phyloP scores from a whole-genome alignment of 2,113 vertebrate species.

The Callocephalon fimbriatum region DNA sequence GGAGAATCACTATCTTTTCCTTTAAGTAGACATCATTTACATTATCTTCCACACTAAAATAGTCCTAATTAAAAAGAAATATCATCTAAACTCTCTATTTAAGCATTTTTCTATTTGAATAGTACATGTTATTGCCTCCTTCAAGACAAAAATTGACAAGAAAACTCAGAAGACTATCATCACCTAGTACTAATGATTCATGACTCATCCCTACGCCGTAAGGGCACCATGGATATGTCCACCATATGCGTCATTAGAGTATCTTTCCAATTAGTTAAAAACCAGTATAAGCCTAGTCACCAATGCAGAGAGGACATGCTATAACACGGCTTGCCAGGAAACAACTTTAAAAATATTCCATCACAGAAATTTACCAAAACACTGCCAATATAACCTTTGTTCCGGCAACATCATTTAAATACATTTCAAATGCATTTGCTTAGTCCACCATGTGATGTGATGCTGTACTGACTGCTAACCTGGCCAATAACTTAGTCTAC shows the following conservation, averaged over 20 bases:
- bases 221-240: background rate
- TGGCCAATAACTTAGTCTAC: background rate
- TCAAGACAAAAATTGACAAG: background rate
- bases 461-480: background rate
- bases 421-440: background rate
- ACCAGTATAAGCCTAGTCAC: background rate
- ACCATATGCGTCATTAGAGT: background rate
- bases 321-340: background rate
- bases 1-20: background rate
- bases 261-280: background rate
- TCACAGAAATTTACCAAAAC: background rate
- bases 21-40: background rate
- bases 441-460: background rate
- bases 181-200: background rate
- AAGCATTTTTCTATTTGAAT: background rate
- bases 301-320: background rate
- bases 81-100: background rate
- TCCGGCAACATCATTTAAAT: background rate
- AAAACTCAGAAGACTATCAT: background rate
- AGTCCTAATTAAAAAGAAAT: background rate
- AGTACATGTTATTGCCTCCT: background rate
- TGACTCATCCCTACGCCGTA: background rate
- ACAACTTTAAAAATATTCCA: rapidly evolving
- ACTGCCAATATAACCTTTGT: background rate
- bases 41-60: background rate